Evolutionary conservation across 1,140 invertebrate species (phyloP).

Genomic region (Philotrypesis tridentata): DNA sequence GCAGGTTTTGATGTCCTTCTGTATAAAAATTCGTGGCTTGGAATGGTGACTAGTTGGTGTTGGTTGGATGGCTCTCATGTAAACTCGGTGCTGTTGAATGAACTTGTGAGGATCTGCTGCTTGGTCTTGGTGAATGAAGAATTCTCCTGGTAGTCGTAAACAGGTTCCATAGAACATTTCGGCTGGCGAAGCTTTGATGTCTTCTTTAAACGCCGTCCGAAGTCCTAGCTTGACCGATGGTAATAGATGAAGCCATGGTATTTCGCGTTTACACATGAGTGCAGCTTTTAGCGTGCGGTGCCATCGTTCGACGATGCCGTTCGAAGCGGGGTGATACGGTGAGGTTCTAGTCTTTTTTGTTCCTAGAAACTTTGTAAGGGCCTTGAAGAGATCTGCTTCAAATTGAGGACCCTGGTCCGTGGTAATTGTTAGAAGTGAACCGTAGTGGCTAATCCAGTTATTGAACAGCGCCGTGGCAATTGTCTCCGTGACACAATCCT

Average conservation of each 20-base stretch:
- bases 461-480: slow-evolving; percentile 76
- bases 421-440: neutral
- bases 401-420: neutral
- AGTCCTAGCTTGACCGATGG: slow-evolving; percentile 12
- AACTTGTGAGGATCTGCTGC: neutral
- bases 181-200: slow-evolving; percentile 2
- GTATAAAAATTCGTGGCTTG: slow-evolving; percentile 29
- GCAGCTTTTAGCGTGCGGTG: neutral
- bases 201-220: neutral
- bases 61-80: slow-evolving; percentile 30
- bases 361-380: neutral
- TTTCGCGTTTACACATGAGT: neutral
- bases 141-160: slow-evolving; percentile 27
- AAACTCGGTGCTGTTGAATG: neutral
- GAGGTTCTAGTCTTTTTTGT: neutral
- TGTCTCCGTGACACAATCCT: neutral
- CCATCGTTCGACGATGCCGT: slow-evolving; percentile 1
- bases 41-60: slow-evolving; percentile 43
- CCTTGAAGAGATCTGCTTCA: neutral
- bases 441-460: neutral
- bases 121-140: neutral
- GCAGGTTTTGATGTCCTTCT: neutral
- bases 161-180: slow-evolving; percentile 22
- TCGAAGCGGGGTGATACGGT: neutral
- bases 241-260: neutral